Percentiles rank a stretch among this genome's conserved stretches.
These are phyloP conservation scores for Turritopsis dohrnii DNA, from an alignment of 30 jellyfish, hydroid and myxozoan species.

Conservation along the genomic window DNA sequence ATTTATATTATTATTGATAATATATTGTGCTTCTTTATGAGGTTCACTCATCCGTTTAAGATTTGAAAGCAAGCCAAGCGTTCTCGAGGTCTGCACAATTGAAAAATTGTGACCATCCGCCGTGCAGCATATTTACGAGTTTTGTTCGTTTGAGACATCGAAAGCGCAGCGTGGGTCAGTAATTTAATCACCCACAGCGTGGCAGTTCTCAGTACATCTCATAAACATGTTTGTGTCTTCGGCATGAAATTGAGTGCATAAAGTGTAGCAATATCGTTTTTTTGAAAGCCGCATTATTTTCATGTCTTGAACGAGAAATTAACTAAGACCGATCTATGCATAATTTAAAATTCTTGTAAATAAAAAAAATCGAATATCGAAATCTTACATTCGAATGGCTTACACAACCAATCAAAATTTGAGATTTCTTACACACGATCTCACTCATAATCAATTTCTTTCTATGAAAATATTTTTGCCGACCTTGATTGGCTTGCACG, in stretches of 20 bases:
- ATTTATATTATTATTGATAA: background rate
- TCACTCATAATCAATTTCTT: background rate
- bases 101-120: background rate
- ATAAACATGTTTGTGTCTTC: background rate
- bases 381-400: too few relatives aligned
- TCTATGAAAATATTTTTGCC: background rate
- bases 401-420: background rate
- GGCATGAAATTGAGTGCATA: background rate
- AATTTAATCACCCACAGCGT: background rate
- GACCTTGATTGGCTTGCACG: background rate
- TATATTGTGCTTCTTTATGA: background rate
- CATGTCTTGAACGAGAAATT: background rate
- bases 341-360: too few relatives aligned
- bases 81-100: background rate
- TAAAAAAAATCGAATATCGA: background rate
- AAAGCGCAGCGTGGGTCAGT: conserved; percentile 14
- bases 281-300: background rate
- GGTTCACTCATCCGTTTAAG: conserved; percentile 3
- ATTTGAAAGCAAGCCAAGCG: conserved; percentile 12
- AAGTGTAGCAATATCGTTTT: background rate
- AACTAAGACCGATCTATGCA: background rate
- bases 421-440: background rate
- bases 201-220: background rate
- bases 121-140: conserved; percentile 12
- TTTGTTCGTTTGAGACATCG: conserved; percentile 14